phyloP scores from a whole-genome alignment of 2,113 vertebrate genomes.

The Eleginops maclovinus region DNA sequence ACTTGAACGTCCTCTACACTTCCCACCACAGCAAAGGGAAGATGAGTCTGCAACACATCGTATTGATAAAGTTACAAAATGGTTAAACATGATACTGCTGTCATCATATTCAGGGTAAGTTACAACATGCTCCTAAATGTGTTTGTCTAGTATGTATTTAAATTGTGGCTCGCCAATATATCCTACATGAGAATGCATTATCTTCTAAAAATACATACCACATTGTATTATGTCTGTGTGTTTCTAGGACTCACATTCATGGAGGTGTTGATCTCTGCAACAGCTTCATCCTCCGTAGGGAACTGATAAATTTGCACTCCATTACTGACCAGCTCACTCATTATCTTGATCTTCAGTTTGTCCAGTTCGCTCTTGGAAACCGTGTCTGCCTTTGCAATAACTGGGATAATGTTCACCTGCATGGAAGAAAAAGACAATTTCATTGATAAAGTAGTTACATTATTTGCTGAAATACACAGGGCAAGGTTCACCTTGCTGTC shows the following conservation, averaged over 20 bases:
- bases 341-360: constrained; percentile 98
- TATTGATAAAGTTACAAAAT: background rate
- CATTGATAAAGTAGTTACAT: background rate
- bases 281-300: constrained; percentile 94
- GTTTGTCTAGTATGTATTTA: background rate
- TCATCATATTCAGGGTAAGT: background rate
- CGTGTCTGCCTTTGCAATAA: constrained; percentile 97
- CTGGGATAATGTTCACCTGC: constrained; percentile 96
- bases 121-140: background rate
- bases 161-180: background rate
- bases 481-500: constrained; percentile 91
- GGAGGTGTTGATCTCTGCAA: constrained; percentile 94
- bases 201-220: background rate
- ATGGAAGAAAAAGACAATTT: background rate
- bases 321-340: constrained; percentile 97
- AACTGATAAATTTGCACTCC: constrained; percentile 99
- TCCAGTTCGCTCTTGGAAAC: constrained; percentile 95
- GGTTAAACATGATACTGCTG: background rate
- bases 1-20: constrained; percentile 95
- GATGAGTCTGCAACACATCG: constrained; percentile 87
- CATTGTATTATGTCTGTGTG: background rate
- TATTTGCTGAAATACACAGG: background rate
- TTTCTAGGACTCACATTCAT: constrained; percentile 92
- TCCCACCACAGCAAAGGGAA: constrained; percentile 96
- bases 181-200: background rate